Percentiles rank a stretch among this genome's conserved stretches.
These are phyloP conservation scores for Leptopilina boulardi DNA, from an alignment of 1,140 invertebrate species.

Conservation along the genomic window DNA sequence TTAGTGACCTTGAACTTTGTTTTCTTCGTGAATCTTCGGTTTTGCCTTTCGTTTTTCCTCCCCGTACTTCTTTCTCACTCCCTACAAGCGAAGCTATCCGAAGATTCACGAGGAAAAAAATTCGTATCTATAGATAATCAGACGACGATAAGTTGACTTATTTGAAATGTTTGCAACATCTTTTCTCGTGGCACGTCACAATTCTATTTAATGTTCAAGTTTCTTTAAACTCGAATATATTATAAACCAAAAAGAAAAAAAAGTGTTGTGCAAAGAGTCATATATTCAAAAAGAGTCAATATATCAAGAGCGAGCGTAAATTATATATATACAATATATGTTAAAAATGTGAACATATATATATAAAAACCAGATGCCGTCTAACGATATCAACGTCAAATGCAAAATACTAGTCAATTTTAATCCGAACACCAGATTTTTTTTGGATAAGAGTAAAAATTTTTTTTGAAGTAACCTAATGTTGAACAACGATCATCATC, in stretches of 20 bases:
- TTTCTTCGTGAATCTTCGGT: too few relatives aligned
- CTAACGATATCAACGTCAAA: not conserved
- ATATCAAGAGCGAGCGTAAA: conserved; percentile 27
- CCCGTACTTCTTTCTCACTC: too few relatives aligned
- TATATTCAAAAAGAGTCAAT: conserved; percentile 51
- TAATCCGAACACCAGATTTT: conserved; percentile 63
- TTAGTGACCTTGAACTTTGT: too few relatives aligned
- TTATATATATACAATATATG: not conserved
- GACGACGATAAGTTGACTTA: too few relatives aligned
- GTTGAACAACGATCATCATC: conserved; percentile 48
- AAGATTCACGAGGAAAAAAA: too few relatives aligned
- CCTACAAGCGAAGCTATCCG: too few relatives aligned
- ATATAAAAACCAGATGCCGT: conserved; percentile 38
- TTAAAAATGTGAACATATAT: too few relatives aligned
- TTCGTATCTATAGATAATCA: too few relatives aligned
- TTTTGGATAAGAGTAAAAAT: conserved; percentile 58
- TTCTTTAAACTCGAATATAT: conserved; percentile 39
- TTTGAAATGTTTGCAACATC: too few relatives aligned
- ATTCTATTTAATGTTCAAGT: too few relatives aligned
- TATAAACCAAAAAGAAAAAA: conserved; percentile 16
- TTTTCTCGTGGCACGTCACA: too few relatives aligned
- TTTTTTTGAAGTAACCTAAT: conserved; percentile 45
- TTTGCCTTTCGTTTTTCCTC: too few relatives aligned
- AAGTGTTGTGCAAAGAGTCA: not conserved
- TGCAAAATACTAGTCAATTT: conserved; percentile 64